Percentiles rank a stretch among this genome's conserved stretches.
These are phyloP conservation scores for Melanerpes aurifrons DNA, from an alignment of 2,113 vertebrate genomes.

Conservation along the genomic window DNA sequence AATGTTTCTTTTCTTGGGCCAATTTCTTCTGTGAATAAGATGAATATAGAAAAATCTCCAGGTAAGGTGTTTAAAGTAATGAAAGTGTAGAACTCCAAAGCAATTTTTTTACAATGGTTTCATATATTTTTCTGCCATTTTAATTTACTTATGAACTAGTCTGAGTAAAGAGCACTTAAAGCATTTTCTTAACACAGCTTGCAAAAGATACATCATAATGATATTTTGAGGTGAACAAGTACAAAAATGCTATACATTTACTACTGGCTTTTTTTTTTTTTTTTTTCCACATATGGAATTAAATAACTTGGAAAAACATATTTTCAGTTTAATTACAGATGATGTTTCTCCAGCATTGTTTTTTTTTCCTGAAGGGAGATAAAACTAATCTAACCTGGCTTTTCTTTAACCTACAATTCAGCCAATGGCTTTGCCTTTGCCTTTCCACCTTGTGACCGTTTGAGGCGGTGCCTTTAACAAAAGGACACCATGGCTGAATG, in stretches of 20 bases:
- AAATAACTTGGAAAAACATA: not conserved
- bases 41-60: constrained; percentile 43
- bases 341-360: not conserved
- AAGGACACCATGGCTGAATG: too few relatives aligned
- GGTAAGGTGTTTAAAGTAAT: constrained; percentile 60
- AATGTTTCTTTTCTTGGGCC: constrained; percentile 73
- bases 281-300: not conserved
- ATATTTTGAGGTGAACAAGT: constrained; percentile 15
- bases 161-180: constrained; percentile 41
- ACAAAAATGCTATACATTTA: not conserved
- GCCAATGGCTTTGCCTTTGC: not conserved
- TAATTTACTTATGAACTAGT: constrained; percentile 9
- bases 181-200: constrained; percentile 33
- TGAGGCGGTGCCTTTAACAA: too few relatives aligned
- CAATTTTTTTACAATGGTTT: constrained; percentile 37
- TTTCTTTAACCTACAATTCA: not conserved
- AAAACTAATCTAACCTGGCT: not conserved
- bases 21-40: constrained; percentile 47
- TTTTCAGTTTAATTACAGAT: constrained; percentile 23
- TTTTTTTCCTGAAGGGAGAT: constrained; percentile 1
- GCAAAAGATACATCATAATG: not conserved
- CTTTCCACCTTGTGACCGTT: not conserved
- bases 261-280: not conserved
- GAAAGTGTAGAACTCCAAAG: constrained; percentile 12
- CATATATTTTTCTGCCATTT: constrained; percentile 32